Evolutionary conservation across 2,113 vertebrate species (phyloP).

Genomic region (Zapornia atra): DNA sequence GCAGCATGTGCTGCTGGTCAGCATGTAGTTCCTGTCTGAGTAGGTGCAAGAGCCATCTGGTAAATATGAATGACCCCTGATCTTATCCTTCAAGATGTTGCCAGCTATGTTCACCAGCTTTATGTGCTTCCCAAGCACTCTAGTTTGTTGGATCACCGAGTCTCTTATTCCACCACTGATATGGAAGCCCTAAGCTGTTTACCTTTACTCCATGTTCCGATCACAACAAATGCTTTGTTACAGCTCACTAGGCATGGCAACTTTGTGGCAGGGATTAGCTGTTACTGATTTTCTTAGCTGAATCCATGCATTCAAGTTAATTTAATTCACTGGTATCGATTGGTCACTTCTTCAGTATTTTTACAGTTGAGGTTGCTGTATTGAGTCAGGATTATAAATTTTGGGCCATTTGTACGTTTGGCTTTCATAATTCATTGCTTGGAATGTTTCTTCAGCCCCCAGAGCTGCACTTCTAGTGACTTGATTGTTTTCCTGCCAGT

Average conservation of each 20-base stretch:
- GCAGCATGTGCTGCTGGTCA: neutral
- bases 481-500: constrained; percentile 1
- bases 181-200: rapidly evolving
- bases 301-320: neutral
- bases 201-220: neutral
- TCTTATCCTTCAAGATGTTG: neutral
- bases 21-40: neutral
- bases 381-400: neutral
- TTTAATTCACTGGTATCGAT: neutral
- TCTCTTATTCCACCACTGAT: neutral
- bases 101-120: neutral
- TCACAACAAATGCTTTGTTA: neutral
- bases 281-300: neutral
- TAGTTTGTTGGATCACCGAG: neutral
- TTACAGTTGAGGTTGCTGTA: neutral
- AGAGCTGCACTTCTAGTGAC: constrained; percentile 2
- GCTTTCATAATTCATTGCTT: neutral
- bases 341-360: neutral
- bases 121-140: neutral
- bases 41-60: neutral
- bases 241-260: neutral
- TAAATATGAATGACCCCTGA: neutral
- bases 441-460: constrained; percentile 3
- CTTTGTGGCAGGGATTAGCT: neutral
- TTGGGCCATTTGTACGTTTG: neutral